Conservation (phyloP, 2,888 invertebrate species). For the Thereva unica region DNA sequence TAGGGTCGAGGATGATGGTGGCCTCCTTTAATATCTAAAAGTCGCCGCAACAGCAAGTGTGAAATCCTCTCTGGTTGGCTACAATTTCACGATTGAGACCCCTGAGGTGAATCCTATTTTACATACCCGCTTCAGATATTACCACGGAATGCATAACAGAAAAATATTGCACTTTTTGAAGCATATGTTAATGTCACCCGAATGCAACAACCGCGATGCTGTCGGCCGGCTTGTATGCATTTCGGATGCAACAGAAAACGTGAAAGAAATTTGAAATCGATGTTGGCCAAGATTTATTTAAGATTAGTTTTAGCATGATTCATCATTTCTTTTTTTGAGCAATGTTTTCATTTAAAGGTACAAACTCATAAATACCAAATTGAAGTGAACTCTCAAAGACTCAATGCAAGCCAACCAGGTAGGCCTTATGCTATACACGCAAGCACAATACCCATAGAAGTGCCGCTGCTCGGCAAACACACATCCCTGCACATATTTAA, state of each 20-base stretch:
- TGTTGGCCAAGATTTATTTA: neutral
- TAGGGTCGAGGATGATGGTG: slow-evolving; percentile 35
- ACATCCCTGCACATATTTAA: slow-evolving; percentile 1
- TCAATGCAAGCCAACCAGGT: too few species aligned
- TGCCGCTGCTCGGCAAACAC: slow-evolving; percentile 3
- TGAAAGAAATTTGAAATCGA: slow-evolving; percentile 16
- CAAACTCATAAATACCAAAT: too few species aligned
- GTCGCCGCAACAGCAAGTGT: slow-evolving; percentile 36
- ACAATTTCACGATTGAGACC: slow-evolving; percentile 42
- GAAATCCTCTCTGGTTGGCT: slow-evolving; percentile 38
- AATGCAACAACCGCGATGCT: slow-evolving; percentile 2
- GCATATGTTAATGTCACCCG: slow-evolving; percentile 41
- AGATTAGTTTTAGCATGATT: neutral
- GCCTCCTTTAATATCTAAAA: slow-evolving; percentile 32
- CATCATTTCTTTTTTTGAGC: too few species aligned
- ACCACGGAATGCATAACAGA: slow-evolving; percentile 40
- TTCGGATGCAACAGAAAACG: slow-evolving; percentile 27
- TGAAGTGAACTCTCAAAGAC: too few species aligned
- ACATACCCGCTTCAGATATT: slow-evolving; percentile 37
- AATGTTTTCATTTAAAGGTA: too few species aligned
- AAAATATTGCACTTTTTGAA: slow-evolving; percentile 37
- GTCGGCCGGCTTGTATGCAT: neutral
- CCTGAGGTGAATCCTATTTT: slow-evolving; percentile 43
- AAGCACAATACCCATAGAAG: slow-evolving; percentile 14
- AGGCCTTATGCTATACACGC: slow-evolving; percentile 3